Evolutionary conservation across 92 coral and sea anemone species (phyloP).

Genomic region (Scolanthus callimorphus): DNA sequence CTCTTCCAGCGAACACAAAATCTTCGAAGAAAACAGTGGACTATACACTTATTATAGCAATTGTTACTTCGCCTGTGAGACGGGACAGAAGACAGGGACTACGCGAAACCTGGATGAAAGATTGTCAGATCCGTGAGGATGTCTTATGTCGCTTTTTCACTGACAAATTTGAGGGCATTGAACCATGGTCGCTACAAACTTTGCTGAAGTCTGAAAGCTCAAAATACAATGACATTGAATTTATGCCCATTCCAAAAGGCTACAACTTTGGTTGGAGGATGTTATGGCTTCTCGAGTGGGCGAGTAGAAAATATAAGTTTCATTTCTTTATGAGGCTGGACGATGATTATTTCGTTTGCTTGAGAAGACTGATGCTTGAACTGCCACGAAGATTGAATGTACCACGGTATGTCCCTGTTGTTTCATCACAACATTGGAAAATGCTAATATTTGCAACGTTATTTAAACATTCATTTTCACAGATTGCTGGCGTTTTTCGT

Average conservation of each 20-base stretch:
- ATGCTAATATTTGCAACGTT: too few relatives aligned
- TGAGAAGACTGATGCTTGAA: conserved; percentile 72
- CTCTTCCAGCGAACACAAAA: neutral
- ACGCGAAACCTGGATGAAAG: conserved; percentile 76
- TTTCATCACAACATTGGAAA: too few relatives aligned
- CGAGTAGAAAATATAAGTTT: conserved; percentile 58
- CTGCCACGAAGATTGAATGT: conserved; percentile 43
- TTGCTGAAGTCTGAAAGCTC: conserved; percentile 52
- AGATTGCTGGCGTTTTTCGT: too few relatives aligned
- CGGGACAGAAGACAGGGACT: conserved; percentile 83
- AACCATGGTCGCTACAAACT: conserved; percentile 31
- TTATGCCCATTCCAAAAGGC: conserved; percentile 73
- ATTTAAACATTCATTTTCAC: too few relatives aligned
- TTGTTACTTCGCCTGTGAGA: conserved; percentile 78
- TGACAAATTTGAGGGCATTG: conserved; percentile 71
- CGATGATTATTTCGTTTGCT: conserved; percentile 88
- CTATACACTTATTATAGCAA: conserved; percentile 47
- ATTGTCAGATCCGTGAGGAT: conserved; percentile 43
- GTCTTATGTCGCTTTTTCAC: conserved; percentile 84
- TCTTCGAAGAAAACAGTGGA: conserved; percentile 2
- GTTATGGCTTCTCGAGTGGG: conserved; percentile 88
- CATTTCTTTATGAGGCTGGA: conserved; percentile 84
- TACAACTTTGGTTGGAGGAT: conserved; percentile 84
- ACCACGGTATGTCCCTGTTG: too few relatives aligned
- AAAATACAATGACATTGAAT: conserved; percentile 54